A percentile compares a stretch with the other conserved stretches of the same genome.
Conservation (phyloP, 2,888 invertebrate genomes). For the Erpobdella octoculata region DNA sequence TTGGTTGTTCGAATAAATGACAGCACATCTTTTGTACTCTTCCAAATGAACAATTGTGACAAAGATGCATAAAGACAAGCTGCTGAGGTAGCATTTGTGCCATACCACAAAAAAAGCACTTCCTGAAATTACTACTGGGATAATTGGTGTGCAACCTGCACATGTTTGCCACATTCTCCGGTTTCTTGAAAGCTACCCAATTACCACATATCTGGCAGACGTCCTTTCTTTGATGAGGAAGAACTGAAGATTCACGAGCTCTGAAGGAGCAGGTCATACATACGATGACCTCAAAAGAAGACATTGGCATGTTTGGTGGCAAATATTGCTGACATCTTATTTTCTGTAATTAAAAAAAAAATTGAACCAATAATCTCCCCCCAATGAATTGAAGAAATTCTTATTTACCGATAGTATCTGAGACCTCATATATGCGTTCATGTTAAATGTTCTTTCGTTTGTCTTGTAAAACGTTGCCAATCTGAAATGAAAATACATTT, state of each 20-base stretch:
- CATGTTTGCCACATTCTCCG: constrained; percentile 2
- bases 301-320: neutral
- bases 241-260: neutral
- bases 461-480: neutral
- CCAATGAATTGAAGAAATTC: too few species aligned
- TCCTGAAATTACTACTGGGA: neutral
- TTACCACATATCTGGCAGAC: constrained; percentile 16
- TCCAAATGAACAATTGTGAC: neutral
- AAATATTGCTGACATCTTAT: neutral
- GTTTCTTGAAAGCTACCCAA: constrained; percentile 11
- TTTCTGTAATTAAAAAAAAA: neutral
- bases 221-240: neutral
- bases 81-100: neutral
- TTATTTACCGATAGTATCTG: neutral
- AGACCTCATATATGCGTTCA: neutral
- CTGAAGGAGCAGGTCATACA: constrained; percentile 3
- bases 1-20: too few species aligned
- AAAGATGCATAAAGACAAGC: neutral
- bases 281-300: neutral
- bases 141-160: constrained; percentile 1
- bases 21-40: too few species aligned
- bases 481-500: constrained; percentile 1
- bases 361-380: too few species aligned
- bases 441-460: constrained; percentile 3
- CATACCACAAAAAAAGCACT: neutral